Evolutionary conservation across 2,797 vertebrate genomes (phyloP), one percentile per base, ranked within the genome.

Genomic region (Loris lydekkerianus): DNA sequence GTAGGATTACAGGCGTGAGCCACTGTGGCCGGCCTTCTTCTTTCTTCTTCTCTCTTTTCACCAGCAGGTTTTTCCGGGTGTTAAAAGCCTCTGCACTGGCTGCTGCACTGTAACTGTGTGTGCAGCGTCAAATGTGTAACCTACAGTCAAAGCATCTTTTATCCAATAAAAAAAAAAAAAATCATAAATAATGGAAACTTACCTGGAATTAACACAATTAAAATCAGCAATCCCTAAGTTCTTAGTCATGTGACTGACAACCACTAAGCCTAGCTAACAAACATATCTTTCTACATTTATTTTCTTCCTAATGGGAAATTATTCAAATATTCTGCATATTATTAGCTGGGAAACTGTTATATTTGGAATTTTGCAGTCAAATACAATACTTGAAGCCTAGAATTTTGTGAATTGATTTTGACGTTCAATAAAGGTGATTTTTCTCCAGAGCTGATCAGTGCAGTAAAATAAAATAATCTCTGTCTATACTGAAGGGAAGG

Each of bases 361-460:
- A 63, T 92, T 82, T 89, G 31, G 2, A 9, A 70, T 49, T 25
- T 5, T 21, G 49, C 1, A 81, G 14, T 72, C 61, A 90, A 53
- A 49, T 6, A 76, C 43, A 81, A 65, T n/a, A 58, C 13, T 70
- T 17, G 10, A 94, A 86, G 63, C 77, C 17, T 76, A 77, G 69
- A 86, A 77, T 65, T 72, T 31, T 82, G 31, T 78, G 14, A 86
- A 95, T 67, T 86, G 61, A 78, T 63, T 90, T 92, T 86, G 37
- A 83, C 6, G 67, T 72, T 82, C 27, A 92, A 77, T 2, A 69
- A 70, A 46, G 56, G 8, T 73, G 23, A 53, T 70, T 53, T 93
- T 94, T 58, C 27, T 53, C 43, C 21, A 67, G 1, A 85, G 56
- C 10, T 8, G 27, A 61, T 85, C 14, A 80, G 7, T 3, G 43